Evolutionary conservation across 2,113 vertebrate species (phyloP).

Genomic region (Brachirus orientalis): DNA sequence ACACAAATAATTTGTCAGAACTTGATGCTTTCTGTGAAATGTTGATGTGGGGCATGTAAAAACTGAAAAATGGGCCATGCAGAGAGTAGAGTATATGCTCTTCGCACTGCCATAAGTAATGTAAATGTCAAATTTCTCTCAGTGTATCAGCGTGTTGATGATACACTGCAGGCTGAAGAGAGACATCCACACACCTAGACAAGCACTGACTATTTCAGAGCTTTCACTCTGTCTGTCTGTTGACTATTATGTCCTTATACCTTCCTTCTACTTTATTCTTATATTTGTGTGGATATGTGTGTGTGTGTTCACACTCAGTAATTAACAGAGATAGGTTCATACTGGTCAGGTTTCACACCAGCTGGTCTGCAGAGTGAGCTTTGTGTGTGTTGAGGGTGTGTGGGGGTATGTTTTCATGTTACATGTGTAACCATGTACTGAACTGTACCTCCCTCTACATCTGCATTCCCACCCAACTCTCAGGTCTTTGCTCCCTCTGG

Average conservation of each 20-base stretch:
- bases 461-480: constrained; percentile 19
- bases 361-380: constrained; percentile 9
- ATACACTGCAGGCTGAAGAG: constrained; percentile 24
- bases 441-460: constrained; percentile 4
- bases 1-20: neutral
- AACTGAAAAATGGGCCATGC: neutral
- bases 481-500: constrained; percentile 38
- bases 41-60: neutral
- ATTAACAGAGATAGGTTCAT: constrained; percentile 26
- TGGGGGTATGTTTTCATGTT: neutral
- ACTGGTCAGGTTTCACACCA: constrained; percentile 24
- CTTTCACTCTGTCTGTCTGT: neutral
- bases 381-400: neutral
- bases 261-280: neutral
- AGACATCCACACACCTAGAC: constrained; percentile 9
- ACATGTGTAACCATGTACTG: constrained; percentile 13
- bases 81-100: neutral
- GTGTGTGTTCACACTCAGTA: constrained; percentile 5
- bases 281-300: constrained; percentile 3
- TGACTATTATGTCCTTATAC: neutral
- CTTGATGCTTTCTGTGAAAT: neutral
- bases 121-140: no score
- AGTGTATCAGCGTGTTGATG: constrained; percentile 19
- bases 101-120: neutral
- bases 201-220: constrained; percentile 41